Base-by-base conservation (phyloP, 1,140 invertebrate species). In the Drosophila sechellia region DNA sequence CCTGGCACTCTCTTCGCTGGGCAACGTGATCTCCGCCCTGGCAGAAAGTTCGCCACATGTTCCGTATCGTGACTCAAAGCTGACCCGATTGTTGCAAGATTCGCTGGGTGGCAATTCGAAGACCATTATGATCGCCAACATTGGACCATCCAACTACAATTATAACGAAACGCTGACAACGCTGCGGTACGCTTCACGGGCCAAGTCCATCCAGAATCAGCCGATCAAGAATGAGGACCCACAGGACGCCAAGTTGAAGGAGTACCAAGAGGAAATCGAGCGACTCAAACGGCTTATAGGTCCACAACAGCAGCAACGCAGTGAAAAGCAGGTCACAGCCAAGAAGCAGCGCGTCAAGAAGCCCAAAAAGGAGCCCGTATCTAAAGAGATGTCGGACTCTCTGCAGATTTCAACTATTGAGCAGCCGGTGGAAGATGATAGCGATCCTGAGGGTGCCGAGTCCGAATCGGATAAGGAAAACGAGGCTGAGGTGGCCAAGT, bases 41-140 rank as follows among this genome's bases (percentile, higher is more conserved):
- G 97, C 98, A 0, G 97, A 97, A 93, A 97, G 95, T 93, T 97
- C 95, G 65, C 95, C 95, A 17, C 96, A 96, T 93, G 97, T 99
- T 70, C 98, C 98, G 3, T 99, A 98, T 93, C 94, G 98, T 92
- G 98, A 99, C 92, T 98, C 97, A 4, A 99, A 99, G 93, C 93
- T 99, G 42, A 99, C 98, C 1, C 93, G 98, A 50, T 93, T 99
- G 35, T 93, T 99, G 49, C 97, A 99, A 93, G 98, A 99, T 93
- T 98, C 97, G 0, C 93, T 99, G 11, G 98, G 98, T 69, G 98
- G 98, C 10, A 99, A 99, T 94, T 97, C 98, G 43, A 98, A 98
- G 92, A 99, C 98, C 12, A 96, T 99, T 37, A 99, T 99, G 98
- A 97, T 99, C 31, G 98, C 98, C 15, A 98, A 98, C 92, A 96